phyloP scores from a whole-genome alignment of 2,113 vertebrate genomes.

The Myrmophylax atrothorax region DNA sequence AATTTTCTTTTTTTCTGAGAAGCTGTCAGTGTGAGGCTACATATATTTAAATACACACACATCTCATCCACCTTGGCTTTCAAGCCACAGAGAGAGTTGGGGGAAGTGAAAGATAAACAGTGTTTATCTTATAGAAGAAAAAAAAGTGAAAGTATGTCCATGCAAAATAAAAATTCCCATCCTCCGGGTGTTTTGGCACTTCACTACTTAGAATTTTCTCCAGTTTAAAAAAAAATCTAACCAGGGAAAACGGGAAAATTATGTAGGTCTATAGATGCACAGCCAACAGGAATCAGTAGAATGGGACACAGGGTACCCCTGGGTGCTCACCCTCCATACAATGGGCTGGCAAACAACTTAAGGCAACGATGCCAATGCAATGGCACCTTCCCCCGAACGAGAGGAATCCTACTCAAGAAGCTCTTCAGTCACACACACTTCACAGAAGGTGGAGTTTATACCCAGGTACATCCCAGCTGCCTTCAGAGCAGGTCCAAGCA shows the following conservation, averaged over 20 bases:
- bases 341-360: background rate
- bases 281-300: background rate
- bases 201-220: background rate
- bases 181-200: background rate
- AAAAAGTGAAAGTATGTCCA: background rate
- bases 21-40: background rate
- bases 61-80: background rate
- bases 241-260: background rate
- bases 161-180: background rate
- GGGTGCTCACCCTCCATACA: background rate
- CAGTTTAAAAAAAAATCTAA: background rate
- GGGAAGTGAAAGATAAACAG: background rate
- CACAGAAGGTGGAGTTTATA: background rate
- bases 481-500: background rate
- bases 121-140: background rate
- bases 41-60: background rate
- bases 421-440: background rate
- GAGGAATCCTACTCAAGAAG: background rate
- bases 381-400: background rate
- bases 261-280: background rate
- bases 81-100: background rate
- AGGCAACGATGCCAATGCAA: background rate
- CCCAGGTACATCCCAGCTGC: background rate
- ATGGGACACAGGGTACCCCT: background rate
- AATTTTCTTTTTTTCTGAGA: background rate